These are phyloP conservation scores for Anthrax anthrax DNA, from an alignment of 2,888 invertebrate genomes.

Conservation along the genomic window DNA sequence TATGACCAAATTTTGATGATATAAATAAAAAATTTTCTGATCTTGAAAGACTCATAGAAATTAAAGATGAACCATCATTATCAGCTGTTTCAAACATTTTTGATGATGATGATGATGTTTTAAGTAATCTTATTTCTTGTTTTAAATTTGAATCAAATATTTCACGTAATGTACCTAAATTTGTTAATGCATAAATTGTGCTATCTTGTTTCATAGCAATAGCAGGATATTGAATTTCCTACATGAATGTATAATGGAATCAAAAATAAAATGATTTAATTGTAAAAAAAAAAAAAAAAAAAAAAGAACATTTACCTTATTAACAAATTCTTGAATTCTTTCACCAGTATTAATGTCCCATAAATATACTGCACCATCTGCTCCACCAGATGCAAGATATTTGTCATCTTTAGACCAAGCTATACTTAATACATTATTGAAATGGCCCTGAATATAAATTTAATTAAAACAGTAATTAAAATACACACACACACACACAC, in stretches of 20 bases:
- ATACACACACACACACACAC: too few relatives aligned
- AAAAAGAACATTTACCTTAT: constrained; percentile 37
- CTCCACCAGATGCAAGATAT: constrained; percentile 70
- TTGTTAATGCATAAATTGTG: constrained; percentile 27
- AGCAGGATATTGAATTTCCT: constrained; percentile 48
- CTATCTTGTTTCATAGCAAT: neutral
- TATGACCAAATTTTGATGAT: constrained; percentile 57
- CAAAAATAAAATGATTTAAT: too few relatives aligned
- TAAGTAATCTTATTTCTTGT: constrained; percentile 25
- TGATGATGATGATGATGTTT: constrained; percentile 1
- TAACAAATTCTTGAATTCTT: constrained; percentile 64
- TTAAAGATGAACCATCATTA: constrained; percentile 12
- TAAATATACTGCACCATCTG: constrained; percentile 82
- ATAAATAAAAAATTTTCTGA: constrained; percentile 71
- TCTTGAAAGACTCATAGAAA: constrained; percentile 49
- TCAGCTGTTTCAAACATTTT: constrained; percentile 1
- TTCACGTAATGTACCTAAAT: constrained; percentile 27
- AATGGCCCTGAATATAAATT: constrained; percentile 53
- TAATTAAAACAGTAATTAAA: neutral
- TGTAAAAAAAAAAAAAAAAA: neutral
- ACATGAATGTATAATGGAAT: too few relatives aligned
- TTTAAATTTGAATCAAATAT: constrained; percentile 27
- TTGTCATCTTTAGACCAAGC: constrained; percentile 43
- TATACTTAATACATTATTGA: constrained; percentile 43
- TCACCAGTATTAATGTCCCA: constrained; percentile 67